Conservation (phyloP, 2,888 invertebrate genomes). For the Lydus trimaculatus region DNA sequence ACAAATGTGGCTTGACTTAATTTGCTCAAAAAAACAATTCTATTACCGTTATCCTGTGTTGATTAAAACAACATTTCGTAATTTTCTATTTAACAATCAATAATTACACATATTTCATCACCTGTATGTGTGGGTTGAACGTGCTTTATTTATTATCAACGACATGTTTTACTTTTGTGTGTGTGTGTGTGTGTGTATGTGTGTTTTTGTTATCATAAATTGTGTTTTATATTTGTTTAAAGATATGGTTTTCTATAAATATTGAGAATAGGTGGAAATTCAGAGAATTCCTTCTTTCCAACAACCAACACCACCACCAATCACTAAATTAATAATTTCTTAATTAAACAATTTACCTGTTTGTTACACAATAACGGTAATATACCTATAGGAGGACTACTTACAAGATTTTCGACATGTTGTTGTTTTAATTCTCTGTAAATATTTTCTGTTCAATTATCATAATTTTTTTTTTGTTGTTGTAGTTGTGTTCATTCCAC, state of each 20-base stretch:
- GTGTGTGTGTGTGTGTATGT: not conserved
- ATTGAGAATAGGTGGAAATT: no score
- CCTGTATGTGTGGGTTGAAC: constrained; percentile 2
- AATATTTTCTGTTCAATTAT: not conserved
- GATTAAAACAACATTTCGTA: not conserved
- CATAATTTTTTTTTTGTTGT: not conserved
- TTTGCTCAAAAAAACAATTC: no score
- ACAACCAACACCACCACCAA: no score
- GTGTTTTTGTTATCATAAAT: not conserved
- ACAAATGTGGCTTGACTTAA: no score
- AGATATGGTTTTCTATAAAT: not conserved
- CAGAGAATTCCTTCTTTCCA: no score
- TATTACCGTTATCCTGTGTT: no score
- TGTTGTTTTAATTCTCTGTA: no score
- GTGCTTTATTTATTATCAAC: not conserved
- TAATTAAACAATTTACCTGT: no score
- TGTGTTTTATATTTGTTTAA: not conserved
- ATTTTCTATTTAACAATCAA: not conserved
- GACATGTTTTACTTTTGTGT: not conserved
- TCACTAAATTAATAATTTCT: no score
- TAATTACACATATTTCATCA: constrained; percentile 3
- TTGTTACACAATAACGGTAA: not conserved
- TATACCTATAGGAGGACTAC: not conserved
- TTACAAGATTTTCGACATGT: not conserved
- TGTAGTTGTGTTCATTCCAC: not conserved